A percentile compares a stretch with the other conserved stretches of the same genome.
Conservation (phyloP, 2,888 invertebrate species). For the Cephus pygmeus region DNA sequence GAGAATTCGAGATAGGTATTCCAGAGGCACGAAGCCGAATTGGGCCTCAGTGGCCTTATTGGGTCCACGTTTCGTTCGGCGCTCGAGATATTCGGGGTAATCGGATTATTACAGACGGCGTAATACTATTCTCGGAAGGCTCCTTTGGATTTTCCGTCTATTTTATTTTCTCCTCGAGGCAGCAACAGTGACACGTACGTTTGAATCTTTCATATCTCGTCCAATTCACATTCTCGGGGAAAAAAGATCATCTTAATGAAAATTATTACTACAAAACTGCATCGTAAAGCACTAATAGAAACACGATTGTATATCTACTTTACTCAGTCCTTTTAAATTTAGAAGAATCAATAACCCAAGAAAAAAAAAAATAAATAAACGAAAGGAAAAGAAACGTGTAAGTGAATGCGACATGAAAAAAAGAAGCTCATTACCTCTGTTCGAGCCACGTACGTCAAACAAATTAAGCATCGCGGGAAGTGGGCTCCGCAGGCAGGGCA, state of each 20-base stretch:
- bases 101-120: slow-evolving; percentile 46
- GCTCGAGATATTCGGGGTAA: slow-evolving; percentile 31
- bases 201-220: neutral
- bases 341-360: neutral
- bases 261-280: neutral
- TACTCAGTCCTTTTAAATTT: neutral
- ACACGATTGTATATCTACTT: neutral
- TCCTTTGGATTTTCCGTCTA: slow-evolving; percentile 32
- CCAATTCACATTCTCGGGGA: neutral
- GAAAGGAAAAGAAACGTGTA: slow-evolving; percentile 4
- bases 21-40: slow-evolving; percentile 5
- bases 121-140: slow-evolving; percentile 45
- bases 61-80: slow-evolving; percentile 36
- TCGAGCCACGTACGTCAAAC: slow-evolving; percentile 35
- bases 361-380: slow-evolving; percentile 5
- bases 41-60: slow-evolving; percentile 12
- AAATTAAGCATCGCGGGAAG: slow-evolving; percentile 29
- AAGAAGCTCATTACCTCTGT: slow-evolving; percentile 26
- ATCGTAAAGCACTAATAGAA: neutral
- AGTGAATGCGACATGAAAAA: slow-evolving; percentile 16
- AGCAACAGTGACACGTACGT: neutral
- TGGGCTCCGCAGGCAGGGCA: slow-evolving; percentile 34
- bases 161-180: slow-evolving; percentile 10
- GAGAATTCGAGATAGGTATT: slow-evolving; percentile 22
- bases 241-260: neutral